These are phyloP conservation scores for Acanthis flammea DNA, from an alignment of 2,797 vertebrate species.

Conservation along the genomic window DNA sequence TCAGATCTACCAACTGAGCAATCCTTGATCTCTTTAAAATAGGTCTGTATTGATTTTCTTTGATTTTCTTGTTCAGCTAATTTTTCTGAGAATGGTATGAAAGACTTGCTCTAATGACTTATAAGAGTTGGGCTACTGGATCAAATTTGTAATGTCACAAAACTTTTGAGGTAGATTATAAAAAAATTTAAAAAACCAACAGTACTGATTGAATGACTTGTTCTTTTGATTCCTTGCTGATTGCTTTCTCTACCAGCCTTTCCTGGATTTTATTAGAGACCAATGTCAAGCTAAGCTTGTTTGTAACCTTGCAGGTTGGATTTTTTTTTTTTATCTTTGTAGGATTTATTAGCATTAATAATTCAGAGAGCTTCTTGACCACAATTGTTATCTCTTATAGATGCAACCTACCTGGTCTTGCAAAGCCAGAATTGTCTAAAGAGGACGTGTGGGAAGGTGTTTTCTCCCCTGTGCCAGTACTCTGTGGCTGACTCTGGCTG, in stretches of 20 bases:
- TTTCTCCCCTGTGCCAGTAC: accelerated
- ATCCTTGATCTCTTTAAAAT: constrained; percentile 30
- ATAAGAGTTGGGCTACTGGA: neutral
- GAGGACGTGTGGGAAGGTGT: accelerated
- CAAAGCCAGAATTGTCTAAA: neutral
- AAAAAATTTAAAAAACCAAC: neutral
- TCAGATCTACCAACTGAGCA: neutral
- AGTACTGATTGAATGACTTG: neutral
- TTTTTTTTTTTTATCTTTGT: neutral
- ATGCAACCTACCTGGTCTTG: neutral
- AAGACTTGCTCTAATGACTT: neutral
- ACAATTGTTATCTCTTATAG: neutral
- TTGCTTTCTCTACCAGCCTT: neutral
- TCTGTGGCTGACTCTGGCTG: accelerated
- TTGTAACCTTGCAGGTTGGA: neutral
- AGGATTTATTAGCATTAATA: neutral
- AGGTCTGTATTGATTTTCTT: constrained; percentile 29
- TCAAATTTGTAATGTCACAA: neutral
- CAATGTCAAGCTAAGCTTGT: neutral
- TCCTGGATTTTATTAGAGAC: neutral
- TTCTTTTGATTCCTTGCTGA: neutral
- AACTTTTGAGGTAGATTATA: neutral
- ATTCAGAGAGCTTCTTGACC: neutral
- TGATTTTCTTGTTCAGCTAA: constrained; percentile 13
- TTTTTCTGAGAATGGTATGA: constrained; percentile 1